Percentiles rank a stretch among this genome's conserved stretches.
These are phyloP conservation scores for Hypercompe scribonia DNA, from an alignment of 2,888 invertebrate species.

Conservation along the genomic window DNA sequence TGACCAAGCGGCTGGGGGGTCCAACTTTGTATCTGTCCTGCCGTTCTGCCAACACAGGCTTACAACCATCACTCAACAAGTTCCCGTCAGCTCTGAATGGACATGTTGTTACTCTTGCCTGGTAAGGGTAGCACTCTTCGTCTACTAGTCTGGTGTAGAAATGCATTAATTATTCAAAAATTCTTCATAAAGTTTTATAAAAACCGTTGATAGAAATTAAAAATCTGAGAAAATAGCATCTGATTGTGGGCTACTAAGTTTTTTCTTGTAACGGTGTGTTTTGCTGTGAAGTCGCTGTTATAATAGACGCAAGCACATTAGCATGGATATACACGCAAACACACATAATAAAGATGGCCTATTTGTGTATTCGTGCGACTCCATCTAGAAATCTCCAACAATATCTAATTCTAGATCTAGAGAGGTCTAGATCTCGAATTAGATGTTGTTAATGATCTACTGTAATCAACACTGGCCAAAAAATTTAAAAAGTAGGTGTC, in stretches of 20 bases:
- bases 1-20: slow-evolving; percentile 91
- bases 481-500: not conserved
- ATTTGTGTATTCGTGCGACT: too few species aligned
- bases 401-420: too few species aligned
- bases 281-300: too few species aligned
- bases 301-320: not conserved
- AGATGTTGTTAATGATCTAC: not conserved
- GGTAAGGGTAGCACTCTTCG: slow-evolving; percentile 95
- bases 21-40: slow-evolving; percentile 90
- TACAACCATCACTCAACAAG: slow-evolving; percentile 86
- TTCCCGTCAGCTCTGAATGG: slow-evolving; percentile 82
- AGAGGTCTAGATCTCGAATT: too few species aligned
- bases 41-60: slow-evolving; percentile 80
- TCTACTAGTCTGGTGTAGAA: slow-evolving; percentile 90
- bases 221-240: too few species aligned
- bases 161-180: not conserved
- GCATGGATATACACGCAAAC: too few species aligned
- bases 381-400: too few species aligned
- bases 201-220: too few species aligned
- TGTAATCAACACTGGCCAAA: not conserved
- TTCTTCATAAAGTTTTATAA: too few species aligned
- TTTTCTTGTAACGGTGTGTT: not conserved
- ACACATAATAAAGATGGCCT: too few species aligned
- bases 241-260: not conserved
- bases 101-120: slow-evolving; percentile 87